Base-by-base conservation (phyloP, 2,113 vertebrate genomes). In the Bubo scandiacus region DNA sequence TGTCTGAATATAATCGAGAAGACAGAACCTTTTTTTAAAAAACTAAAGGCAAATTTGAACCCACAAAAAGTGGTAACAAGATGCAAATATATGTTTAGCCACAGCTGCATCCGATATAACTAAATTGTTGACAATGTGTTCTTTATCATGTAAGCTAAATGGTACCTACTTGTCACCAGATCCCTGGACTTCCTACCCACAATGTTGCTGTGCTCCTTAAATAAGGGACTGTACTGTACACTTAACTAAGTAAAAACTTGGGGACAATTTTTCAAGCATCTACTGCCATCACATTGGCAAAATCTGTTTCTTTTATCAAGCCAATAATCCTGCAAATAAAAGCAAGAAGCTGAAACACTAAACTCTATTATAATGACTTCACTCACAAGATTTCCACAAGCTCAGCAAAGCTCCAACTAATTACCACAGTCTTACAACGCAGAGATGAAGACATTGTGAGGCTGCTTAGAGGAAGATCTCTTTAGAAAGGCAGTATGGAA, bases 401-500 rank as follows among this genome's bases (percentile, higher is more conserved):
- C 59, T 97, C 95, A 96, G 96, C 71, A 96, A 74, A 92, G 89
- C 52, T 92, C 71, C 75, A 77, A 8, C 80, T 97, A 96, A 97
- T 97, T 97, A 96, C 54, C 70, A 61, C 57, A 25, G 21, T 61
- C 66, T 94, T 84, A 62, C 8, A 95, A 88, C 11, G 18, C 52
- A 36, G 59, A 87, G 66, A 66, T 42, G 43, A 92, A 79, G 68
- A 63, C 72, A 67, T 70, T 90, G 70, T 45, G 83, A 94, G 86
- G 65, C 81, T 96, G 81, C 96, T 97, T 82, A 84, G 58, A 88
- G 79, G 80, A 94, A 95, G 21, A 61, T 75, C 72, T 96, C 52
- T 78, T 91, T 38, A 84, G 43, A 91, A 87, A 78, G n/a, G 29
- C 29, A 36, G 16, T 43, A 15, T 47, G 61, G 30, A 84, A 70